phyloP scores from a whole-genome alignment of 2,113 vertebrate genomes.

The Anguilla rostrata region DNA sequence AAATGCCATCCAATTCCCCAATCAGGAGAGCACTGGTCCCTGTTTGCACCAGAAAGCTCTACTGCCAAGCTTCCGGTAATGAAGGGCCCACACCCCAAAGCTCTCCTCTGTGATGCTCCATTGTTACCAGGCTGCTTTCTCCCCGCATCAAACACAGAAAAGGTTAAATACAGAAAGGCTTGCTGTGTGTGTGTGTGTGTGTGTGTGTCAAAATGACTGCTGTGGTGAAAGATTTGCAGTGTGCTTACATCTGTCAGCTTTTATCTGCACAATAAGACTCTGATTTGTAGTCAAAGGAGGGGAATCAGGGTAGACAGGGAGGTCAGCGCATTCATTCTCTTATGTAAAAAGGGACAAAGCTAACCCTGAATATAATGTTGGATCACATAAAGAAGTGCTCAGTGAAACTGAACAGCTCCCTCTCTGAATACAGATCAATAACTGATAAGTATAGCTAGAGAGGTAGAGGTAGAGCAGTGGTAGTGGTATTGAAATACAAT shows the following conservation, averaged over 20 bases:
- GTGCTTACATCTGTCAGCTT: not conserved
- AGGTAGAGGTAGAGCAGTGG: no score
- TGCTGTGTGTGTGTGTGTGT: no score
- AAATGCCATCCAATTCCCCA: not conserved
- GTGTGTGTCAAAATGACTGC: not conserved
- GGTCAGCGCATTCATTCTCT: conserved; percentile 1
- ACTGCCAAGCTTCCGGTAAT: not conserved
- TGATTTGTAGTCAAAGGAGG: not conserved
- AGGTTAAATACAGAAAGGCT: not conserved
- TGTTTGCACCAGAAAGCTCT: not conserved
- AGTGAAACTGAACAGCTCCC: not conserved
- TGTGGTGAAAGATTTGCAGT: not conserved
- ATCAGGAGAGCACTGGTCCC: not conserved
- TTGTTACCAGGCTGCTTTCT: not conserved
- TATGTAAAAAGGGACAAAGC: not conserved
- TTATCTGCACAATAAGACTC: not conserved
- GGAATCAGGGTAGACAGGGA: not conserved
- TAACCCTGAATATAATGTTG: not conserved
- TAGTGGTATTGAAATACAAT: no score
- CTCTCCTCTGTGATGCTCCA: not conserved
- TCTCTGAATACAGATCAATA: not conserved
- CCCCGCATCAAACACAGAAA: not conserved
- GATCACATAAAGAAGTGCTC: not conserved
- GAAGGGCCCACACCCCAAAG: not conserved
- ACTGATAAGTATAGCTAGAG: not conserved